These are phyloP conservation scores for Pseudachorutes palmiensis DNA, from an alignment of 1,140 invertebrate species.

Conservation along the genomic window DNA sequence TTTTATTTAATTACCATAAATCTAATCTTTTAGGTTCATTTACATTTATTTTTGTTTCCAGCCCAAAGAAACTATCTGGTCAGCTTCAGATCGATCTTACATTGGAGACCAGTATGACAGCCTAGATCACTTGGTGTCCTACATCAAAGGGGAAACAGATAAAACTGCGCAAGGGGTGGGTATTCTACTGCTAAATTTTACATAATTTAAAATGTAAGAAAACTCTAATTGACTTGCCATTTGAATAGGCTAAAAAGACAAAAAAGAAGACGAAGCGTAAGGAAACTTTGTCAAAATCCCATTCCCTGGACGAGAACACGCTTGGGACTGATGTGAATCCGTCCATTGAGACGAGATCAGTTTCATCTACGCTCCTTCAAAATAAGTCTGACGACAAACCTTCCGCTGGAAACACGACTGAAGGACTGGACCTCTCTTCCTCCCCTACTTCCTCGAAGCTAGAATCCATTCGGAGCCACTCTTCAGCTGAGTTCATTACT, in stretches of 20 bases:
- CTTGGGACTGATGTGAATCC: slow-evolving; percentile 1
- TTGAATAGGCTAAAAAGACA: background rate
- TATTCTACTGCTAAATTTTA: background rate
- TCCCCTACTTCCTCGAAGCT: background rate
- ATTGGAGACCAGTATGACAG: background rate
- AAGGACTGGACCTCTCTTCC: background rate
- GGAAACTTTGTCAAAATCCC: slow-evolving; percentile 1
- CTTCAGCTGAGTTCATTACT: background rate
- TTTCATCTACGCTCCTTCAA: slow-evolving; percentile 1
- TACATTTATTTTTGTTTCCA: background rate
- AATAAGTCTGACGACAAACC: background rate
- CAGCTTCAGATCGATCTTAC: background rate
- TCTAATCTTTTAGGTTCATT: background rate
- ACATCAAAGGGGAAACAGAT: background rate
- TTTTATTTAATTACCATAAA: too few species aligned
- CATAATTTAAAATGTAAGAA: background rate
- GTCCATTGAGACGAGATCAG: background rate
- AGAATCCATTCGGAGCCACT: background rate
- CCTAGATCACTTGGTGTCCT: background rate
- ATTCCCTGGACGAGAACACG: slow-evolving; percentile 4
- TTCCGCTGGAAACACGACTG: background rate
- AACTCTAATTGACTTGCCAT: background rate
- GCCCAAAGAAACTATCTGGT: background rate
- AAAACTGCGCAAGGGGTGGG: background rate
- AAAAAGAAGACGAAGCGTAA: slow-evolving; percentile 6